Conservation (phyloP, 2,888 invertebrate genomes). For the Cataglyphis cursor region DNA sequence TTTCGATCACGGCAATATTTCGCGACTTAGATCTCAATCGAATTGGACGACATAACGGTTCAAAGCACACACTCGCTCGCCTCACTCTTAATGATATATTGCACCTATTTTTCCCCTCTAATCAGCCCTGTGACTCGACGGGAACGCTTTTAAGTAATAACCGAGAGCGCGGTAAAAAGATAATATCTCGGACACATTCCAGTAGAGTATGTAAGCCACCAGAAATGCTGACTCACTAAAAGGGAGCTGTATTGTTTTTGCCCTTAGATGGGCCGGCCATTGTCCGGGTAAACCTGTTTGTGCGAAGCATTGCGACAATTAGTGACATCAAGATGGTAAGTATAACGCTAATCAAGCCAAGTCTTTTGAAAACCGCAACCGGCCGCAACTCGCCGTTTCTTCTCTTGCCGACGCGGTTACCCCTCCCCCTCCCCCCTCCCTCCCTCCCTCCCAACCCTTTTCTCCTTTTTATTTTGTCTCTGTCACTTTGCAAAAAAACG, state of each 20-base stretch:
- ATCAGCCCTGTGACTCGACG: conserved; percentile 31
- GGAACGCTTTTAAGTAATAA: conserved; percentile 33
- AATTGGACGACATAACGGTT: neutral
- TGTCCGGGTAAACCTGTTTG: conserved; percentile 99
- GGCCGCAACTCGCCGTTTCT: conserved; percentile 71
- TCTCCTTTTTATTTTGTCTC: conserved; percentile 72
- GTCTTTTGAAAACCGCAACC: conserved; percentile 66
- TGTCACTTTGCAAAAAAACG: conserved; percentile 74
- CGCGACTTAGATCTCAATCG: conserved; percentile 25
- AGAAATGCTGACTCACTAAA: conserved; percentile 73
- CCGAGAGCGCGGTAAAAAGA: conserved; percentile 37
- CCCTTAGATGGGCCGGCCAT: conserved; percentile 96
- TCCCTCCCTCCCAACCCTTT: neutral
- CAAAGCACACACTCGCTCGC: neutral
- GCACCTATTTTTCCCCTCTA: conserved; percentile 1
- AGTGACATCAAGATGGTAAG: conserved; percentile 99
- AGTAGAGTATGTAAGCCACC: conserved; percentile 74
- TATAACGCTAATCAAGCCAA: conserved; percentile 84
- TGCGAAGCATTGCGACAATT: conserved; percentile 98
- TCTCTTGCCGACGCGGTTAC: conserved; percentile 72
- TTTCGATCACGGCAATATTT: neutral
- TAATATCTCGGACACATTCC: conserved; percentile 50
- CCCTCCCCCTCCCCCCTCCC: neutral
- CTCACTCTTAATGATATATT: conserved; percentile 14
- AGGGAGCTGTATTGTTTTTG: conserved; percentile 86